phyloP scores from a whole-genome alignment of 1,140 invertebrate genomes.

The Drosophila santomea region DNA sequence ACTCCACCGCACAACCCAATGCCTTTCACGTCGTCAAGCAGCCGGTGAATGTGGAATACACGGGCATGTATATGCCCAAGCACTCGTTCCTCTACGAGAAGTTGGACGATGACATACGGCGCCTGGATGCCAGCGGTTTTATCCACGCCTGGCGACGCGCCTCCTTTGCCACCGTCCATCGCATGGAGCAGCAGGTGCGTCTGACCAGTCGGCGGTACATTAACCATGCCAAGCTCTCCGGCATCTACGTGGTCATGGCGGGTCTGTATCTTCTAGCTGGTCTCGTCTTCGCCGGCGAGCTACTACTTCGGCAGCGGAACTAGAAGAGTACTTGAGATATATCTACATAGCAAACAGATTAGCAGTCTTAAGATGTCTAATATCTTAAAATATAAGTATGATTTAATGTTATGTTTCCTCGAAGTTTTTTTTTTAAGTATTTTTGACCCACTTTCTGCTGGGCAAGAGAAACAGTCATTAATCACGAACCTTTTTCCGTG shows the following conservation, averaged over 20 bases:
- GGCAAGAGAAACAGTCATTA: neutral
- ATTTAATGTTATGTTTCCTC: neutral
- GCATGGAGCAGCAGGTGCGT: neutral
- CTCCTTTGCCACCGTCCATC: slow-evolving; percentile 28
- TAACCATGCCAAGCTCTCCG: slow-evolving; percentile 35
- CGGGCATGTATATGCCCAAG: slow-evolving; percentile 70
- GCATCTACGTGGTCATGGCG: slow-evolving; percentile 43
- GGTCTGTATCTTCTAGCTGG: slow-evolving; percentile 35
- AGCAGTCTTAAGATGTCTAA: too few relatives aligned
- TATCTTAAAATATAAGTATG: too few relatives aligned
- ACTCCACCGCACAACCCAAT: neutral
- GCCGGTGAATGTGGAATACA: slow-evolving; percentile 59
- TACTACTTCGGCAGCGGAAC: slow-evolving; percentile 1
- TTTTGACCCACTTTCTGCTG: neutral
- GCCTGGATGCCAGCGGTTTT: slow-evolving; percentile 51
- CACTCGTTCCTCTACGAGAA: slow-evolving; percentile 57
- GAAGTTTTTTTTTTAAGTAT: accelerated
- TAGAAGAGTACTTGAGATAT: neutral
- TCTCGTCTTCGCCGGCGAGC: slow-evolving; percentile 33
- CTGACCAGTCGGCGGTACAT: slow-evolving; percentile 10
- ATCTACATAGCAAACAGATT: too few relatives aligned
- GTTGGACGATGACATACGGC: slow-evolving; percentile 31
- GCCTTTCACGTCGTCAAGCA: slow-evolving; percentile 44
- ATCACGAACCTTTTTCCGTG: neutral
- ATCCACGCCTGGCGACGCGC: slow-evolving; percentile 46